Evolutionary conservation across 2,113 vertebrate genomes (phyloP).

Genomic region (Pyrgilauda ruficollis): DNA sequence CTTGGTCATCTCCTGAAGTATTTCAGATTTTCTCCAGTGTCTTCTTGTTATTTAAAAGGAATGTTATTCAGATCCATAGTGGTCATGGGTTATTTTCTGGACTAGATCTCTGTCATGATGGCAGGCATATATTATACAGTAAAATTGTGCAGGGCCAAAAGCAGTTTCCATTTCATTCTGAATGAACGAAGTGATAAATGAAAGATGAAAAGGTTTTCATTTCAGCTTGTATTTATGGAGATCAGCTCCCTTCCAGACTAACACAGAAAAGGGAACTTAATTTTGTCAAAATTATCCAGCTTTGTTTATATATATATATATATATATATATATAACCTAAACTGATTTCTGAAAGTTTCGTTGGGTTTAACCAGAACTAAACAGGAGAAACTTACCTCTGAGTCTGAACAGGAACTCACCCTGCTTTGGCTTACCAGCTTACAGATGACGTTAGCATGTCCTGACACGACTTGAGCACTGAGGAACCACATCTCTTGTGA

Average conservation of each 20-base stretch:
- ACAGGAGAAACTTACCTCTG: neutral
- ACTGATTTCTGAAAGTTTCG: neutral
- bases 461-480: neutral
- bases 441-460: neutral
- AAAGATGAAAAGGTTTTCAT: neutral
- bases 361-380: neutral
- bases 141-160: neutral
- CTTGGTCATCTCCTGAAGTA: neutral
- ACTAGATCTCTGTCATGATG: neutral
- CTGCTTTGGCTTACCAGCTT: rapidly evolving
- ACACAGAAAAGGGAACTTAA: neutral
- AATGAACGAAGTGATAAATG: neutral
- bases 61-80: neutral
- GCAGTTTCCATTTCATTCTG: neutral
- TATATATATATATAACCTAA: neutral
- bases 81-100: constrained; percentile 31
- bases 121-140: neutral
- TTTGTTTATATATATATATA: neutral
- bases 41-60: neutral
- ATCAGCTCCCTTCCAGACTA: neutral
- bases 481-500: neutral
- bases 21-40: neutral
- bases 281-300: neutral
- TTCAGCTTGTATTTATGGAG: neutral
- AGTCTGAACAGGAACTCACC: neutral